phyloP scores from a whole-genome alignment of 1,140 invertebrate species.

The Drosophila athabasca region DNA sequence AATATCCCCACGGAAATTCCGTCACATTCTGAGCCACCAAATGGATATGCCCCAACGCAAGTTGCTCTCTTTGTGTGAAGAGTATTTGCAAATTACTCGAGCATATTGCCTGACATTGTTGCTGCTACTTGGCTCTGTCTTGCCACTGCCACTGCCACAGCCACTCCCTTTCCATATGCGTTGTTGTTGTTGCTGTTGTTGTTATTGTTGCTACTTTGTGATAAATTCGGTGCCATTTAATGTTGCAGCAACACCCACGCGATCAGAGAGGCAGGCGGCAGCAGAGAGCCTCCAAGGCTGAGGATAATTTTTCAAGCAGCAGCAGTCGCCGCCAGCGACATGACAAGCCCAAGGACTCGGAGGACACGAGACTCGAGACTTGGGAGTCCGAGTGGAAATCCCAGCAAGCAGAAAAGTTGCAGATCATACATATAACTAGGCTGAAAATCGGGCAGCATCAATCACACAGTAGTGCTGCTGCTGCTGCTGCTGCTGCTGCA shows the following conservation, averaged over 20 bases:
- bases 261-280: conserved; percentile 33
- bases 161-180: conserved; percentile 2
- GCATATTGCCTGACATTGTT: conserved; percentile 56
- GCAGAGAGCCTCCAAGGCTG: conserved; percentile 11
- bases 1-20: not conserved
- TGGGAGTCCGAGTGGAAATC: conserved; percentile 4
- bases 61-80: conserved; percentile 8
- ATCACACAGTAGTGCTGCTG: conserved; percentile 41
- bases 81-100: conserved; percentile 51
- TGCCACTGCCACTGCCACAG: conserved; percentile 8
- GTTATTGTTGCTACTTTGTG: conserved; percentile 53
- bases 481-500: not conserved
- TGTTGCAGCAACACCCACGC: conserved; percentile 68
- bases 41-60: not conserved
- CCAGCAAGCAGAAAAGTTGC: conserved; percentile 20
- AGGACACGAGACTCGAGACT: too few species aligned
- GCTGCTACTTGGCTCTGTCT: conserved; percentile 7
- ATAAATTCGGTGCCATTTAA: conserved; percentile 70
- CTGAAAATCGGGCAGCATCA: conserved; percentile 27
- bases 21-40: not conserved
- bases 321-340: conserved; percentile 19
- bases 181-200: conserved; percentile 1
- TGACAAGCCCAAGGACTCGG: conserved; percentile 14
- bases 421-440: conserved; percentile 13
- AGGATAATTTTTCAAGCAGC: conserved; percentile 67